Evolutionary conservation across 2,113 vertebrate genomes (phyloP).

Genomic region (Calypte anna): DNA sequence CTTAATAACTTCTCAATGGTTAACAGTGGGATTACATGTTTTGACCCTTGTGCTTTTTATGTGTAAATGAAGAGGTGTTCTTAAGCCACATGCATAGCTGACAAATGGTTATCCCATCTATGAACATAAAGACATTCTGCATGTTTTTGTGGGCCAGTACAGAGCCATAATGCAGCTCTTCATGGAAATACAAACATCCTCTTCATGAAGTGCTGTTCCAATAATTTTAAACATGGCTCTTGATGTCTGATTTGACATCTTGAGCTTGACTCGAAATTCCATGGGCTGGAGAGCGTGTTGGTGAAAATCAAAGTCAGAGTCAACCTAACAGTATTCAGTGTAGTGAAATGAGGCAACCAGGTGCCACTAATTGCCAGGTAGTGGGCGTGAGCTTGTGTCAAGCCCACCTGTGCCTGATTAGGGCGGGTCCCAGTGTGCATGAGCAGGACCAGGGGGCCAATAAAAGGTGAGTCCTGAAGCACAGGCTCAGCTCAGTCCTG

Average conservation of each 20-base stretch:
- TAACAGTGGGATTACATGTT: neutral
- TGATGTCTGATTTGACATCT: neutral
- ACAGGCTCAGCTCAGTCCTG: too few relatives aligned
- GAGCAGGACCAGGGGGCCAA: too few relatives aligned
- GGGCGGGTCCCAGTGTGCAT: too few relatives aligned
- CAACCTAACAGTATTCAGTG: neutral
- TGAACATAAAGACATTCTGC: neutral
- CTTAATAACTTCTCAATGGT: neutral
- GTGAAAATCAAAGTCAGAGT: neutral
- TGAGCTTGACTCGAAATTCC: neutral
- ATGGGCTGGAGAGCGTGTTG: neutral
- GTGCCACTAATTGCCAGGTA: too few relatives aligned
- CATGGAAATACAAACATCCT: neutral
- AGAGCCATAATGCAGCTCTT: neutral
- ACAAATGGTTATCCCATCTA: neutral
- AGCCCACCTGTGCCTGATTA: too few relatives aligned
- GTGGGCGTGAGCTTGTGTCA: too few relatives aligned
- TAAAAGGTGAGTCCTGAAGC: too few relatives aligned
- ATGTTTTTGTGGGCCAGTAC: neutral
- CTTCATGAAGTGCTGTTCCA: neutral
- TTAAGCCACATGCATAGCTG: neutral
- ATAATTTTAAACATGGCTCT: neutral
- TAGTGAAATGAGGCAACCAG: too few relatives aligned
- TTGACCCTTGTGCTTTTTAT: neutral
- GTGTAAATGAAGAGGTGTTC: neutral